Percentiles rank a stretch among this genome's conserved stretches.
Conservation (phyloP, 1,140 invertebrate species). For the Macrosteles quadrilineatus region DNA sequence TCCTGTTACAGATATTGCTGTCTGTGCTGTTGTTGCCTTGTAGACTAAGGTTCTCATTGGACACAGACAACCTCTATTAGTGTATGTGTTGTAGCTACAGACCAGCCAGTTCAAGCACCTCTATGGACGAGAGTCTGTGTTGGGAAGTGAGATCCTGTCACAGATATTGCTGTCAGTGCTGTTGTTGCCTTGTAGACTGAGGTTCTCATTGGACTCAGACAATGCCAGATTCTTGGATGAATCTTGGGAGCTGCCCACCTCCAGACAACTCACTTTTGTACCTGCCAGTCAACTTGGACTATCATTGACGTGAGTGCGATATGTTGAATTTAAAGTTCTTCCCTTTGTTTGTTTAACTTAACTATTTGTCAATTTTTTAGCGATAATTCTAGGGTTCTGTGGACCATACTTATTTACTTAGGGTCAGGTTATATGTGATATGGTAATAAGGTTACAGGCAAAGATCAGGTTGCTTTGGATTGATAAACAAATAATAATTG, state of each 20-base stretch:
- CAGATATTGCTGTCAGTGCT: slow-evolving; percentile 62
- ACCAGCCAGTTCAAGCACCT: background rate
- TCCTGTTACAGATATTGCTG: too few species aligned
- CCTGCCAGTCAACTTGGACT: slow-evolving; percentile 59
- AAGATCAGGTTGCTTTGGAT: too few species aligned
- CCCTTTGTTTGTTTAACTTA: too few species aligned
- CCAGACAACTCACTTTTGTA: slow-evolving; percentile 54
- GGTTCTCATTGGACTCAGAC: slow-evolving; percentile 56
- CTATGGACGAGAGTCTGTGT: slow-evolving; percentile 43
- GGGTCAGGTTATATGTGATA: too few species aligned
- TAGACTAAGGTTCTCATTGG: too few species aligned
- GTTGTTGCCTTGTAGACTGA: slow-evolving; percentile 55
- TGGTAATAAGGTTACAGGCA: too few species aligned
- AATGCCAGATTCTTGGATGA: slow-evolving; percentile 59
- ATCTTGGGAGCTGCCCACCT: slow-evolving; percentile 57
- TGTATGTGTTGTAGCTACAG: slow-evolving; percentile 1
- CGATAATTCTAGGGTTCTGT: too few species aligned
- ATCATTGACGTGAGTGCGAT: slow-evolving; percentile 46
- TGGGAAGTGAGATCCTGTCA: slow-evolving; percentile 59
- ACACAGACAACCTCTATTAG: too few species aligned
- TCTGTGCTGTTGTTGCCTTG: too few species aligned
- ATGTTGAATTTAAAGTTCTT: background rate
- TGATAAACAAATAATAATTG: too few species aligned
- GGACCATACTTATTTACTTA: too few species aligned
- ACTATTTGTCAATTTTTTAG: too few species aligned